These are phyloP conservation scores for Aulostomus chinensis DNA, from an alignment of 2,797 vertebrate species.

Conservation along the genomic window DNA sequence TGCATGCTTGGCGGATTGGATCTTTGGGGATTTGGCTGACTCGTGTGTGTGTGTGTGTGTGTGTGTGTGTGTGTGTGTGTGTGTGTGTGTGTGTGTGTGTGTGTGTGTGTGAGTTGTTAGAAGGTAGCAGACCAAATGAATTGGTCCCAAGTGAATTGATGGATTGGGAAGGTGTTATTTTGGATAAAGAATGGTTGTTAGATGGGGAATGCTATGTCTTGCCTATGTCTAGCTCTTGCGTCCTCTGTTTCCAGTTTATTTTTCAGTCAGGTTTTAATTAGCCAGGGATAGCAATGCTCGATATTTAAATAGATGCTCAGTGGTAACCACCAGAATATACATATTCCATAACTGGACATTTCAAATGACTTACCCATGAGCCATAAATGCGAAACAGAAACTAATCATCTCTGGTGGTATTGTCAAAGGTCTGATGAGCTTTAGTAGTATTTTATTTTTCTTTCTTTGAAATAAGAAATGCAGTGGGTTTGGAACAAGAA, in stretches of 20 bases:
- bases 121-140: conserved; percentile 55
- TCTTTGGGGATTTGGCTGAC: conserved; percentile 58
- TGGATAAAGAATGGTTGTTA: conserved; percentile 28
- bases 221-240: conserved; percentile 12
- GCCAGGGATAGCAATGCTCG: conserved; percentile 5
- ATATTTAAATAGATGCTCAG: conserved; percentile 37
- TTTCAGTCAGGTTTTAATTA: too few relatives aligned
- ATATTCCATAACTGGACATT: too few relatives aligned
- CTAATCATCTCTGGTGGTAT: too few relatives aligned
- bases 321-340: too few relatives aligned
- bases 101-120: conserved; percentile 19
- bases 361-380: too few relatives aligned
- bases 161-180: conserved; percentile 58
- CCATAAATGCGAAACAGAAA: too few relatives aligned
- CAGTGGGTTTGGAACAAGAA: too few relatives aligned
- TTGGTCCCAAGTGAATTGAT: conserved; percentile 54
- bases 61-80: conserved; percentile 20
- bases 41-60: conserved; percentile 13
- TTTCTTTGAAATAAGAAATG: too few relatives aligned
- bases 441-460: too few relatives aligned
- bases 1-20: conserved; percentile 57
- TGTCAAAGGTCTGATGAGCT: too few relatives aligned
- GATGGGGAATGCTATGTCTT: conserved; percentile 9
- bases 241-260: neutral
- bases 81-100: conserved; percentile 18